Evolutionary conservation across 2,797 vertebrate genomes (phyloP).

Genomic region (Acanthornis magna): DNA sequence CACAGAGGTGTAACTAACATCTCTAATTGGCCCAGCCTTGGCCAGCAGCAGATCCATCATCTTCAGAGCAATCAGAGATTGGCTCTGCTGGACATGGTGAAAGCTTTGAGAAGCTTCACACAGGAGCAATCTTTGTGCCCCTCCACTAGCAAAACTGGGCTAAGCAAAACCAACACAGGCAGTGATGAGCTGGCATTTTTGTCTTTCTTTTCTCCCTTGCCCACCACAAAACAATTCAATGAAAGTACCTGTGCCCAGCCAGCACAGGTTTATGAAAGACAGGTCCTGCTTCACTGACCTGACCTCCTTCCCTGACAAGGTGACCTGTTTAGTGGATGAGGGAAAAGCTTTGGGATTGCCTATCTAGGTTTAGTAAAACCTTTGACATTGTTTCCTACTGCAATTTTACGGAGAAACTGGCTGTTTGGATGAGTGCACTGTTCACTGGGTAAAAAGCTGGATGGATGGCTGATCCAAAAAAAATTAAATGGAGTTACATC

Average conservation of each 20-base stretch:
- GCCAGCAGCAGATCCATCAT: too few species aligned
- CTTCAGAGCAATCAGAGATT: too few species aligned
- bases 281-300: neutral
- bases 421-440: neutral
- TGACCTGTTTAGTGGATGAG: neutral
- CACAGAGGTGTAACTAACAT: too few species aligned
- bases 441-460: neutral
- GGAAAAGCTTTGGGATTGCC: neutral
- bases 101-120: too few species aligned
- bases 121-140: too few species aligned
- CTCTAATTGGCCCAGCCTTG: too few species aligned
- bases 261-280: neutral
- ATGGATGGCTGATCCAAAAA: neutral
- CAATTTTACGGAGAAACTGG: neutral
- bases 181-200: neutral
- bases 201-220: neutral
- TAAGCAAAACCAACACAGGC: too few species aligned
- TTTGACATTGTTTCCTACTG: neutral
- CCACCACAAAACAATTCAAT: neutral
- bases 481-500: neutral
- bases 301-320: neutral
- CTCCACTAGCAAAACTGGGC: too few species aligned
- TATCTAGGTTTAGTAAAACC: neutral
- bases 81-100: too few species aligned
- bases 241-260: neutral